Conservation (phyloP, 2,888 invertebrate genomes). For the Malacosoma neustria region DNA sequence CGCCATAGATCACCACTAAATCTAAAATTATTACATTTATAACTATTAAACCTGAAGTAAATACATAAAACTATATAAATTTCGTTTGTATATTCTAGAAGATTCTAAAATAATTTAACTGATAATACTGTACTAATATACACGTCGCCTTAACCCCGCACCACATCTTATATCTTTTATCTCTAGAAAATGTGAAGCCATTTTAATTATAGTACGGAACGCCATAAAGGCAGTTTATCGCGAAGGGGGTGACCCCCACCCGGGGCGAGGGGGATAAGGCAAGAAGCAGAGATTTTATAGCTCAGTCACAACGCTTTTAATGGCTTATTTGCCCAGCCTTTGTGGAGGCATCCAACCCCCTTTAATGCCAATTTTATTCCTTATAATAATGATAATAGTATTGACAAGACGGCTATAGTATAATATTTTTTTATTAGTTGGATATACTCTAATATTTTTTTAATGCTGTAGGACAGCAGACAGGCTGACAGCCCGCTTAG, state of each 20-base stretch:
- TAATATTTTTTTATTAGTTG: no score
- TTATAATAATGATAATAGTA: constrained; percentile 43
- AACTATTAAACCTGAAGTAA: no score
- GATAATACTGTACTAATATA: no score
- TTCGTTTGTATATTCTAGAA: no score
- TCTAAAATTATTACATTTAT: no score
- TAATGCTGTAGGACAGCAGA: no score
- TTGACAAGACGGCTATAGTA: no score
- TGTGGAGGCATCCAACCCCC: constrained; percentile 41
- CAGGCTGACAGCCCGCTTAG: no score
- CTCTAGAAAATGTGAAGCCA: constrained; percentile 58
- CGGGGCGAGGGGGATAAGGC: constrained; percentile 33
- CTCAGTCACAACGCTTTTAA: constrained; percentile 66
- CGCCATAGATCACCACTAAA: no score
- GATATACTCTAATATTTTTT: no score
- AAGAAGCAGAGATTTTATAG: constrained; percentile 75
- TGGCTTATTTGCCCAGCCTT: constrained; percentile 71
- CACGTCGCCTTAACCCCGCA: constrained; percentile 3
- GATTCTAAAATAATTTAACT: no score
- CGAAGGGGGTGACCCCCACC: constrained; percentile 22
- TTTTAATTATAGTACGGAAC: constrained; percentile 68
- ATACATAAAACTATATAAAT: no score
- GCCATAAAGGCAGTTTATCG: constrained; percentile 71
- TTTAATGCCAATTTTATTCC: constrained; percentile 62
- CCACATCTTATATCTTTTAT: constrained; percentile 40